phyloP scores from a whole-genome alignment of 2,113 vertebrate genomes.

The Gulo gulo region DNA sequence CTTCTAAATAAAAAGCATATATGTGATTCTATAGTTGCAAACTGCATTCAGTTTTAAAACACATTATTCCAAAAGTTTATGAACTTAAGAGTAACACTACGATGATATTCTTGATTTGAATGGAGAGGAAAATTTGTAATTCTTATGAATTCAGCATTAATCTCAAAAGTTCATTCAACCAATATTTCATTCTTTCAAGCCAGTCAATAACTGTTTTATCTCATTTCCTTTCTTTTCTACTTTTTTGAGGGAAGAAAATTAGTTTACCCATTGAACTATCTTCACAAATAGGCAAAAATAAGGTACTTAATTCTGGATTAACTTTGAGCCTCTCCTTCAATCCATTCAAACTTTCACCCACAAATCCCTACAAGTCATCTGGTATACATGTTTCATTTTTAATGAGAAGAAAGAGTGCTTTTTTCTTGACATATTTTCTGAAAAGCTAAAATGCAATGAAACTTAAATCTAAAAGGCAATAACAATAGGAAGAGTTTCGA shows the following conservation, averaged over 20 bases:
- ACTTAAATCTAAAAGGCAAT: not conserved
- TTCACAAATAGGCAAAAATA: not conserved
- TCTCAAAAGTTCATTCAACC: slow-evolving; percentile 17
- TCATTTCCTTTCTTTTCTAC: slow-evolving; percentile 19
- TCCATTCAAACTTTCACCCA: not conserved
- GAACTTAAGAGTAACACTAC: not conserved
- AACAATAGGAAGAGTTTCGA: not conserved
- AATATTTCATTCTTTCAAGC: slow-evolving; percentile 24
- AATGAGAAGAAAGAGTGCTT: not conserved
- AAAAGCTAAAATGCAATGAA: not conserved
- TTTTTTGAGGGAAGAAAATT: slow-evolving; percentile 34
- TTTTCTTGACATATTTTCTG: not conserved
- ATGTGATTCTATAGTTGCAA: not conserved
- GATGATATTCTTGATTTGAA: not conserved
- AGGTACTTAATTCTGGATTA: not conserved
- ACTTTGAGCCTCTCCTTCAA: not conserved
- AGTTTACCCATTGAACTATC: slow-evolving; percentile 15
- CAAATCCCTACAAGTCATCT: not conserved
- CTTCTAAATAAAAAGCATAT: not conserved
- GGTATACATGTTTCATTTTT: not conserved
- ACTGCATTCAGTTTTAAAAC: not conserved
- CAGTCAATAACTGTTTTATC: slow-evolving; percentile 5
- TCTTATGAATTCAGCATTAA: slow-evolving; percentile 26
- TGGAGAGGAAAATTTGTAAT: not conserved
- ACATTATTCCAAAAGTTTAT: not conserved